These are phyloP conservation scores for Erannis defoliaria DNA, from an alignment of 2,888 invertebrate species.

Conservation along the genomic window DNA sequence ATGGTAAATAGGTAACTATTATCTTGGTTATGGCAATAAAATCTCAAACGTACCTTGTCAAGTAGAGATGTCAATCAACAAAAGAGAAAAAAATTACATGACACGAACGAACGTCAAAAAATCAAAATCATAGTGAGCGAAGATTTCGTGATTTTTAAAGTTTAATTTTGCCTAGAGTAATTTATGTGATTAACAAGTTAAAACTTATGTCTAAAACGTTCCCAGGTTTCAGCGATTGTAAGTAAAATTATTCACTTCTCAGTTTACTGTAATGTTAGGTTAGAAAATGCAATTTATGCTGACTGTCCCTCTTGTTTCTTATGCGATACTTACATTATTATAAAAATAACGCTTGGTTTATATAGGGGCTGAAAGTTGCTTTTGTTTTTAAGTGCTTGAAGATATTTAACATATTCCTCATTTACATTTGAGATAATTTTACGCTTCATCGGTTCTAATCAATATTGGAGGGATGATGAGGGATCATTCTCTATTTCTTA, in stretches of 20 bases:
- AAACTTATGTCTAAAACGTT: slow-evolving; percentile 4
- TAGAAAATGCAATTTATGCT: slow-evolving; percentile 81
- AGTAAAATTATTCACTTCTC: slow-evolving; percentile 61
- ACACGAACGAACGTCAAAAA: slow-evolving; percentile 1
- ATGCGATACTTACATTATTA: slow-evolving; percentile 56
- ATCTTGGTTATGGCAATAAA: too few relatives aligned
- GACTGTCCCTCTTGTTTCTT: slow-evolving; percentile 70
- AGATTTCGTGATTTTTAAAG: slow-evolving; percentile 27
- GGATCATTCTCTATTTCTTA: neutral
- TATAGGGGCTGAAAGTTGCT: slow-evolving; percentile 81
- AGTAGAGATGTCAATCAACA: too few relatives aligned
- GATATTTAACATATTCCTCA: slow-evolving; percentile 45
- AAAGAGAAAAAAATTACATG: too few relatives aligned
- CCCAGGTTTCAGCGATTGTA: slow-evolving; percentile 55
- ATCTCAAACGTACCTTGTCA: too few relatives aligned
- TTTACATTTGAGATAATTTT: slow-evolving; percentile 39
- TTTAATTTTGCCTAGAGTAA: slow-evolving; percentile 1
- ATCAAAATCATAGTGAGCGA: slow-evolving; percentile 19
- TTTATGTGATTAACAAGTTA: slow-evolving; percentile 10
- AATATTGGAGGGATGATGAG: slow-evolving; percentile 46
- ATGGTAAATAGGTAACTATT: too few relatives aligned
- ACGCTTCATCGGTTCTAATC: slow-evolving; percentile 57
- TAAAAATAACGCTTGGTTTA: slow-evolving; percentile 67
- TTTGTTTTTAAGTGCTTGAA: slow-evolving; percentile 66
- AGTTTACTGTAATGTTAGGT: slow-evolving; percentile 72